Conservation (phyloP, 2,113 vertebrate species). For the Cacatua alba region DNA sequence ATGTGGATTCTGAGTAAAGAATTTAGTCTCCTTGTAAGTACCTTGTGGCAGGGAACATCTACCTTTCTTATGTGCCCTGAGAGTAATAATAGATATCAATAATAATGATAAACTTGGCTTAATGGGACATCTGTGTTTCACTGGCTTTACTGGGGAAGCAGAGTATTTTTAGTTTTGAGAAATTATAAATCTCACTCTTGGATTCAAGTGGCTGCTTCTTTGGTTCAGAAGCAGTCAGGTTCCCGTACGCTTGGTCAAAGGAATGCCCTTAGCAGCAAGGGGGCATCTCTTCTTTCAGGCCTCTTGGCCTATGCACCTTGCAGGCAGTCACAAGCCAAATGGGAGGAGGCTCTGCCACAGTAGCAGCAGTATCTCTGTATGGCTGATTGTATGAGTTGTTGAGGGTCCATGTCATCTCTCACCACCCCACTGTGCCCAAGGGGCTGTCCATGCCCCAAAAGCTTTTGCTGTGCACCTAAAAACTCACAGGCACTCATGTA, state of each 20-base stretch:
- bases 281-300: background rate
- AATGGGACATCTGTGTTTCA: background rate
- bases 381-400: background rate
- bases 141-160: background rate
- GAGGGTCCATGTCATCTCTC: background rate
- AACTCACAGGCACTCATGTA: background rate
- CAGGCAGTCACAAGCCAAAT: background rate
- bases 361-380: background rate
- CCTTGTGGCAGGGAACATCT: background rate
- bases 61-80: background rate
- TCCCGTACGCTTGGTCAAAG: background rate
- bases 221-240: background rate
- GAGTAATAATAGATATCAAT: background rate
- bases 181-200: background rate
- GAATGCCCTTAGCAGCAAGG: background rate
- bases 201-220: background rate
- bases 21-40: background rate
- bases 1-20: background rate
- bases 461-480: background rate
- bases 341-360: background rate
- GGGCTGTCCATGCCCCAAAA: background rate
- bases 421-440: background rate
- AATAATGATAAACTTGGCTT: background rate
- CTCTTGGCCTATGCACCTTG: background rate
- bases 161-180: background rate